Conservation (phyloP, 2,888 invertebrate species). For the Mesodorylaimus sp. region DNA sequence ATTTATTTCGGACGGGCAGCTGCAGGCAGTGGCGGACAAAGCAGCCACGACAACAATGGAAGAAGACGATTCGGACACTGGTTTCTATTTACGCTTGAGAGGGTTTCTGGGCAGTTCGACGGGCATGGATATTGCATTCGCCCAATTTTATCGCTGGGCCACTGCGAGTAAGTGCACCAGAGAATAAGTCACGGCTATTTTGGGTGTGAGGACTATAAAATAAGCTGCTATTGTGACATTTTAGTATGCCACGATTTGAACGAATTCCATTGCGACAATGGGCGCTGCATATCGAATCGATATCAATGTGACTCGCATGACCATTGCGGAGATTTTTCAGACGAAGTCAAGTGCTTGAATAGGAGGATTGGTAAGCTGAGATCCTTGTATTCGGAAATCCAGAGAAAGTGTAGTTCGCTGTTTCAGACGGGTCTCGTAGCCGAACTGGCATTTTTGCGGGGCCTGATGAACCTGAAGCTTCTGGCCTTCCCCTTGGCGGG, state of each 20-base stretch:
- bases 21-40: not conserved
- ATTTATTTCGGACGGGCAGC: constrained; percentile 8
- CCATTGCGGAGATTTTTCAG: constrained; percentile 54
- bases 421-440: not conserved
- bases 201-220: not conserved
- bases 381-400: not conserved
- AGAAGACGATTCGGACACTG: constrained; percentile 44
- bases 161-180: constrained; percentile 16
- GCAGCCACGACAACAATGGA: constrained; percentile 21
- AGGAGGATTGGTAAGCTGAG: not conserved
- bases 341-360: constrained; percentile 35
- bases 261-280: constrained; percentile 47
- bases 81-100: constrained; percentile 49
- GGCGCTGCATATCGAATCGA: constrained; percentile 47
- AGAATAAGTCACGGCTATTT: not conserved
- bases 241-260: constrained; percentile 42
- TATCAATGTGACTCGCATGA: constrained; percentile 50
- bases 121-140: constrained; percentile 48
- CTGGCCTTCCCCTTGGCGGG: not conserved
- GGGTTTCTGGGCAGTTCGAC: constrained; percentile 47
- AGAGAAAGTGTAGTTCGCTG: not conserved
- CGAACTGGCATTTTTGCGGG: not conserved
- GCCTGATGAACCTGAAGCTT: not conserved
- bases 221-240: constrained; percentile 14
- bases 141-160: constrained; percentile 28